Evolutionary conservation across 1,140 invertebrate species (phyloP).

Genomic region (Elymnias hypermnestra): DNA sequence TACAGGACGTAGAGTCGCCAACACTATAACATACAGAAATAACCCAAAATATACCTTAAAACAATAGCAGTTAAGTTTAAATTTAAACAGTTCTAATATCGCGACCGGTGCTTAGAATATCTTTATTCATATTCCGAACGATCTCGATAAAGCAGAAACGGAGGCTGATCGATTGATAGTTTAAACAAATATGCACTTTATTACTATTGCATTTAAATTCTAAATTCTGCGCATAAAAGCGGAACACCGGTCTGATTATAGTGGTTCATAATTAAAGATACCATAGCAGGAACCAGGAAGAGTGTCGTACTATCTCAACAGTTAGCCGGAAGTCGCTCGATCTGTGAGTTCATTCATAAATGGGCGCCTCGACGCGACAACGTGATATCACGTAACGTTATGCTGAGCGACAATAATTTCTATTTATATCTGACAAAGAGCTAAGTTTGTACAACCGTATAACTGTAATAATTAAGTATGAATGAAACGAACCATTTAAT

Average conservation of each 20-base stretch:
- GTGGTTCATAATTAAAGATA: slow-evolving; percentile 68
- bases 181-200: slow-evolving; percentile 37
- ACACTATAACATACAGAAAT: slow-evolving; percentile 14
- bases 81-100: slow-evolving; percentile 29
- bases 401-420: slow-evolving; percentile 32
- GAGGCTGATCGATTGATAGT: slow-evolving; percentile 41
- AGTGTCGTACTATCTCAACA: slow-evolving; percentile 75
- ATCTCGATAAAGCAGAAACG: slow-evolving; percentile 61
- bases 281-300: slow-evolving; percentile 74
- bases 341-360: slow-evolving; percentile 76
- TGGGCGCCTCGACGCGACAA: slow-evolving; percentile 57
- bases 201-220: slow-evolving; percentile 11
- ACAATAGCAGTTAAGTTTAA: slow-evolving; percentile 29
- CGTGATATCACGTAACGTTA: slow-evolving; percentile 50
- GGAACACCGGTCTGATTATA: slow-evolving; percentile 46
- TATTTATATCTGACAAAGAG: slow-evolving; percentile 36
- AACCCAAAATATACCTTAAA: slow-evolving; percentile 30
- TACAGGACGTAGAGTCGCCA: slow-evolving; percentile 54
- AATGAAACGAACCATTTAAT: slow-evolving; percentile 72
- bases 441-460: slow-evolving; percentile 32
- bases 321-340: slow-evolving; percentile 73
- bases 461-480: slow-evolving; percentile 61
- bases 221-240: background rate
- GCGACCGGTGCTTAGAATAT: slow-evolving; percentile 58
- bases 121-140: slow-evolving; percentile 67